These are phyloP conservation scores for Papilio xuthus DNA, from an alignment of 1,140 invertebrate genomes.

Conservation along the genomic window DNA sequence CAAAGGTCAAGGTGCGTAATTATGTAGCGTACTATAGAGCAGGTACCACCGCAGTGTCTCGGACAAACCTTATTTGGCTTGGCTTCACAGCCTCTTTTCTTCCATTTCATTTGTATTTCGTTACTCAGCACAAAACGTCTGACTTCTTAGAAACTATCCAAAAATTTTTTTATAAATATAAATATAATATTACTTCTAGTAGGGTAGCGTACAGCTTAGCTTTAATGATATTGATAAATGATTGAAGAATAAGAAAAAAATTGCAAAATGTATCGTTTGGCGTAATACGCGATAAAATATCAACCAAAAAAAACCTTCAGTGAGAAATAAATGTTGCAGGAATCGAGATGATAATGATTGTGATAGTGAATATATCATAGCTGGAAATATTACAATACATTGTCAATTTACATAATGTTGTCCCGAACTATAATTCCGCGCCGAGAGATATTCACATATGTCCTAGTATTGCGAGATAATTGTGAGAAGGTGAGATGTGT, in stretches of 20 bases:
- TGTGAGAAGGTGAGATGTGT: constrained; percentile 37
- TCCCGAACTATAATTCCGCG: constrained; percentile 70
- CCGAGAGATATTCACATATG: constrained; percentile 69
- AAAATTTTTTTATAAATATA: background rate
- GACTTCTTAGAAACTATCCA: background rate
- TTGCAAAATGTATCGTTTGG: background rate
- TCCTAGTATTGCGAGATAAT: constrained; percentile 56
- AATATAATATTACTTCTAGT: background rate
- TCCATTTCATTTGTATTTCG: constrained; percentile 11
- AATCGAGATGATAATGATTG: constrained; percentile 73
- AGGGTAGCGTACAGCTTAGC: constrained; percentile 1
- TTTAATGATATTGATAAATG: background rate
- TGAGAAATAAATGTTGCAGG: constrained; percentile 60
- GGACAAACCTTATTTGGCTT: constrained; percentile 63
- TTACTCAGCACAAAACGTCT: constrained; percentile 19
- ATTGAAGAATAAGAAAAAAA: background rate
- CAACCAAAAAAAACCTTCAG: constrained; percentile 48
- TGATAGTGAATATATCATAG: constrained; percentile 71
- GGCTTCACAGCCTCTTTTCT: constrained; percentile 67
- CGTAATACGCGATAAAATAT: constrained; percentile 45
- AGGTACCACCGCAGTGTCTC: constrained; percentile 44
- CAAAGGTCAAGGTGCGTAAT: background rate
- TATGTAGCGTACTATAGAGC: background rate
- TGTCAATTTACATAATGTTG: constrained; percentile 44
- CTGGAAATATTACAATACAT: constrained; percentile 51